These are phyloP conservation scores for Erythrocebus patas DNA, from an alignment of 2,113 vertebrate genomes.

Conservation along the genomic window DNA sequence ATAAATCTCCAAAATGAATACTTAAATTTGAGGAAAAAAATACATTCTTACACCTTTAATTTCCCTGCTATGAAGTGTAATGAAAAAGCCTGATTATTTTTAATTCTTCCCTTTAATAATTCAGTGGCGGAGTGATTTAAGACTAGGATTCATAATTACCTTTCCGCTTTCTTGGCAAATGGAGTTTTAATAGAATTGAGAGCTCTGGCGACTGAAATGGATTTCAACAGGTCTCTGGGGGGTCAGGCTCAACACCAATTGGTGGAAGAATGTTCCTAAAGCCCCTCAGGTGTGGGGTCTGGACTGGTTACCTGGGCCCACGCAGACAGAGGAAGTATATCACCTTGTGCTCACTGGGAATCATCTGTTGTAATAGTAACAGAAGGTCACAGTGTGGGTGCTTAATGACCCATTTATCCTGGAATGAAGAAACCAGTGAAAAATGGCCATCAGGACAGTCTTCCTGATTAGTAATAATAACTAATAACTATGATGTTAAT, in stretches of 20 bases:
- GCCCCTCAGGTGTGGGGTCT: neutral
- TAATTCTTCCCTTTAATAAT: constrained; percentile 88
- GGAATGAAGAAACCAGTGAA: neutral
- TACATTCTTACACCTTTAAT: constrained; percentile 87
- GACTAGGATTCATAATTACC: constrained; percentile 84
- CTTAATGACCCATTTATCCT: neutral
- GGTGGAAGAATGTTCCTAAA: neutral
- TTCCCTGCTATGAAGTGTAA: constrained; percentile 86
- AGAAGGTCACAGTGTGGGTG: neutral
- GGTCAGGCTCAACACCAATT: neutral
- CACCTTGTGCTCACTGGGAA: neutral
- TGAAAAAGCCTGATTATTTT: constrained; percentile 89
- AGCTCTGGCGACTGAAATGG: constrained; percentile 35
- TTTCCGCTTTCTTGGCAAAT: constrained; percentile 84
- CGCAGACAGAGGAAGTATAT: neutral
- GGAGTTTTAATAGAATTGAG: constrained; percentile 84
- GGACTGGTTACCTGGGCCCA: neutral
- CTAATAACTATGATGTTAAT: neutral
- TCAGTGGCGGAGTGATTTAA: constrained; percentile 85
- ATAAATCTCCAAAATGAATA: constrained; percentile 85
- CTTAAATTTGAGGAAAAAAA: constrained; percentile 85
- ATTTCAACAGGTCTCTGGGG: constrained; percentile 62
- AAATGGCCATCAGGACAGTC: neutral
- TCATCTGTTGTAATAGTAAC: neutral
- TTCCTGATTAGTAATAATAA: neutral